A percentile compares a stretch with the other conserved stretches of the same genome.
phyloP scores from a whole-genome alignment of 2,113 vertebrate genomes.

The Austrofundulus limnaeus region DNA sequence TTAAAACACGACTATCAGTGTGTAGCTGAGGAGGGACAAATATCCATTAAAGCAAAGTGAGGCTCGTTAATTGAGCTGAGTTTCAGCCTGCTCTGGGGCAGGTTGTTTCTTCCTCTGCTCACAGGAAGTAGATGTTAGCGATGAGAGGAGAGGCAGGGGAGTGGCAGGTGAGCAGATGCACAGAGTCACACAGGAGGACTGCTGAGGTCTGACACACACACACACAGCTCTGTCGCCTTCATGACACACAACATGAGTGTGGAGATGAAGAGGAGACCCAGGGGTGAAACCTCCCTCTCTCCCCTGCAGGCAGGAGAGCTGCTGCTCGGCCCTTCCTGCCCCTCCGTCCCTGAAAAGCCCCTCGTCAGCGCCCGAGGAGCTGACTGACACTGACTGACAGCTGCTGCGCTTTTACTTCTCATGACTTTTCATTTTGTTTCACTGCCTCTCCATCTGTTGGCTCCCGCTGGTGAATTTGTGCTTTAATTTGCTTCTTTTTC shows the following conservation, averaged over 20 bases:
- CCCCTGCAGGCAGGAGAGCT: conserved; percentile 38
- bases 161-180: conserved; percentile 6
- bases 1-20: conserved; percentile 2
- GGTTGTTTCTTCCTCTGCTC: background rate
- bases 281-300: conserved; percentile 37
- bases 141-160: conserved; percentile 10
- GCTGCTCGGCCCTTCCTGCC: conserved; percentile 33
- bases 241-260: conserved; percentile 49
- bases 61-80: too few species aligned
- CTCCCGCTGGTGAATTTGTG: conserved; percentile 13
- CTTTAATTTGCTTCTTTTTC: conserved; percentile 13
- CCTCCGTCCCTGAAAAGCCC: background rate
- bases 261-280: conserved; percentile 51
- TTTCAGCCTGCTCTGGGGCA: background rate
- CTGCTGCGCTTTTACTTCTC: conserved; percentile 22
- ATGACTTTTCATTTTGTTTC: conserved; percentile 14
- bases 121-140: conserved; percentile 1
- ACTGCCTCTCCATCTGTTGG: background rate
- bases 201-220: conserved; percentile 26
- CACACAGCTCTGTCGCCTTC: conserved; percentile 25
- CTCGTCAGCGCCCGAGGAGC: conserved; percentile 24
- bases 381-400: conserved; percentile 54
- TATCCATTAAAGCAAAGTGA: too few species aligned
- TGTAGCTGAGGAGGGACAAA: too few species aligned
- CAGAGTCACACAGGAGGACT: background rate